Conservation (phyloP, 2,888 invertebrate species). For the Cenopis cana region DNA sequence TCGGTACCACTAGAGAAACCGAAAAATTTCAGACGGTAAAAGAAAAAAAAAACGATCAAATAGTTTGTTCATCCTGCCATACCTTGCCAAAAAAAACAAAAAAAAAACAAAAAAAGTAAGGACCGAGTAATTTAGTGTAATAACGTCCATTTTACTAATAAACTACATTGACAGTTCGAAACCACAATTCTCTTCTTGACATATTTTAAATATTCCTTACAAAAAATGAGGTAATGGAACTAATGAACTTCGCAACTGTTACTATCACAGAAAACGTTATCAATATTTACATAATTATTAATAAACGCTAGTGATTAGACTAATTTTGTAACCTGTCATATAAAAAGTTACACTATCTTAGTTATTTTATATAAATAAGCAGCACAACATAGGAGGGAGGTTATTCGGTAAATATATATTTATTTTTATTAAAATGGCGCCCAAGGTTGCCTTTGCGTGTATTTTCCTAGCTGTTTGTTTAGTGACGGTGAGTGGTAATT, state of each 20-base stretch:
- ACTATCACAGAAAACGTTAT: conserved; percentile 23
- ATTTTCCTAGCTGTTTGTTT: conserved; percentile 54
- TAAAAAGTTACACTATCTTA: conserved; percentile 24
- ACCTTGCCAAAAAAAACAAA: too few relatives aligned
- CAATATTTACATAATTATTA: conserved; percentile 30
- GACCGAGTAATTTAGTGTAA: too few relatives aligned
- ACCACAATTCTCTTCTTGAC: too few relatives aligned
- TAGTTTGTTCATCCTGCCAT: too few relatives aligned
- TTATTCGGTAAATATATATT: conserved; percentile 53
- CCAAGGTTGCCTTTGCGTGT: conserved; percentile 52
- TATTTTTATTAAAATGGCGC: conserved; percentile 48
- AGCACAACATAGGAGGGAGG: conserved; percentile 5
- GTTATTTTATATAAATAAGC: conserved; percentile 26
- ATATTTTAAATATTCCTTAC: conserved; percentile 18
- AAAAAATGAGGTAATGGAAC: not conserved
- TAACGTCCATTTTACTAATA: too few relatives aligned
- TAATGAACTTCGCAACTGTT: not conserved
- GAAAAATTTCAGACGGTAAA: too few relatives aligned
- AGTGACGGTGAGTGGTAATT: conserved; percentile 59
- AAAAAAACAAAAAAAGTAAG: too few relatives aligned
- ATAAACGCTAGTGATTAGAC: conserved; percentile 10
- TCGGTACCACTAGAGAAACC: too few relatives aligned
- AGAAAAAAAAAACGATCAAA: too few relatives aligned
- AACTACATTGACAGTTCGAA: too few relatives aligned
- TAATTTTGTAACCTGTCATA: conserved; percentile 36